Percentiles rank a stretch among this genome's conserved stretches.
Conservation (phyloP, 1,140 invertebrate species). For the Sipha flava region DNA sequence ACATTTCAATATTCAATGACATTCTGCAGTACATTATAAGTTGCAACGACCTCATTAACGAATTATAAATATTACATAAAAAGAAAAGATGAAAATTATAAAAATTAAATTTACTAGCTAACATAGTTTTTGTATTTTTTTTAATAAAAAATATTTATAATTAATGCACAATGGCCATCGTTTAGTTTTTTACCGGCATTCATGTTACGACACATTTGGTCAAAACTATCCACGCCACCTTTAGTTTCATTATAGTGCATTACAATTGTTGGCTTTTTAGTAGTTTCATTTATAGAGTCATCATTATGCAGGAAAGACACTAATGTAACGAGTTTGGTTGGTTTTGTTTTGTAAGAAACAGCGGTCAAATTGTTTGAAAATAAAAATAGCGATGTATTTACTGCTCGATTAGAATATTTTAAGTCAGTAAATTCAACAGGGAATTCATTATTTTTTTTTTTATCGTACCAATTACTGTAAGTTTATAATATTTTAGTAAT, state of each 20-base stretch:
- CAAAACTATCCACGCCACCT: slow-evolving; percentile 41
- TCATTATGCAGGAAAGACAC: slow-evolving; percentile 31
- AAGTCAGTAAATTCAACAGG: slow-evolving; percentile 37
- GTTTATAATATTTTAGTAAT: neutral
- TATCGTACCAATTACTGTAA: slow-evolving; percentile 34
- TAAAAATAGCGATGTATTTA: slow-evolving; percentile 4
- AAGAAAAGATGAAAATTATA: too few species aligned
- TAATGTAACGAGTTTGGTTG: slow-evolving; percentile 39
- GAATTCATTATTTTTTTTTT: slow-evolving; percentile 45
- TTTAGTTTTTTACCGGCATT: slow-evolving; percentile 34
- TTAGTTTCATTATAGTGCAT: slow-evolving; percentile 40
- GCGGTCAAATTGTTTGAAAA: slow-evolving; percentile 33
- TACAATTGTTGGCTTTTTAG: slow-evolving; percentile 39
- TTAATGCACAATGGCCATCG: slow-evolving; percentile 39
- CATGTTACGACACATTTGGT: slow-evolving; percentile 40
- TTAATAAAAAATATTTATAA: too few species aligned
- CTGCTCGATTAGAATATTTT: neutral
- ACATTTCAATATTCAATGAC: too few species aligned
- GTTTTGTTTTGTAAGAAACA: slow-evolving; percentile 35
- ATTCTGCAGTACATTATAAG: too few species aligned
- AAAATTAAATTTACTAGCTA: too few species aligned
- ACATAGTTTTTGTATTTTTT: too few species aligned
- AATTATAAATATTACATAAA: too few species aligned
- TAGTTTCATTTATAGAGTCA: slow-evolving; percentile 35
- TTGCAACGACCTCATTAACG: too few species aligned